phyloP scores from a whole-genome alignment of 2,888 invertebrate genomes.

The Neuroscelio doddi region DNA sequence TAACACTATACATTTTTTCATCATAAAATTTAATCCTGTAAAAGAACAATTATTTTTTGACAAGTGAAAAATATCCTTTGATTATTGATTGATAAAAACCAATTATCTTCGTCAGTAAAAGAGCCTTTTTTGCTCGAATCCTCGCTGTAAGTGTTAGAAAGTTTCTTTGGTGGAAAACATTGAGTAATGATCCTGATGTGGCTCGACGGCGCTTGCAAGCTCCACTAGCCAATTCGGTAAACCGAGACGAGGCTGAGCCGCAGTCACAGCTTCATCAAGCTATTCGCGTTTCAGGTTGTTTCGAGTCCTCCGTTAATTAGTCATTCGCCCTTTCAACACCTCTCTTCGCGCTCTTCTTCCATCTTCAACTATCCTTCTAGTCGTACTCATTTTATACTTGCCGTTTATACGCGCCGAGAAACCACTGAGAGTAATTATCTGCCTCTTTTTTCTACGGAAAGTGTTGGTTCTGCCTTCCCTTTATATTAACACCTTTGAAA shows the following conservation, averaged over 20 bases:
- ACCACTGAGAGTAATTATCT: conserved; percentile 21
- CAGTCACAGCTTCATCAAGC: conserved; percentile 55
- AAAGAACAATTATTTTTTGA: no score
- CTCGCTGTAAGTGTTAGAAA: conserved; percentile 27
- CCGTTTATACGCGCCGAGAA: conserved; percentile 8
- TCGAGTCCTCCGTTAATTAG: conserved; percentile 57
- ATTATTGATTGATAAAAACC: no score
- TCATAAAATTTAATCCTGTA: no score
- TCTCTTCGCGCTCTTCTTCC: conserved; percentile 17
- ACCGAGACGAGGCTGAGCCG: conserved; percentile 49
- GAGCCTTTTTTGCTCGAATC: conserved; percentile 31
- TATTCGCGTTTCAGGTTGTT: conserved; percentile 46
- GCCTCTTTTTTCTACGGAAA: conserved; percentile 23
- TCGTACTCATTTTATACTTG: conserved; percentile 14
- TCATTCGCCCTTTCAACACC: conserved; percentile 52
- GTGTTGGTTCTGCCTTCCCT: conserved; percentile 6
- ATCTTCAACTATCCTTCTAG: conserved; percentile 32
- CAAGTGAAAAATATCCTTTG: no score
- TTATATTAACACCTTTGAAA: conserved; percentile 12
- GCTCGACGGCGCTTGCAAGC: conserved; percentile 50
- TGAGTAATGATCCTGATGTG: conserved; percentile 56
- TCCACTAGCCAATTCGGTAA: conserved; percentile 56
- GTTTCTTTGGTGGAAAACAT: conserved; percentile 39
- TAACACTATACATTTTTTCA: no score
- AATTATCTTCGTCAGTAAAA: background rate